phyloP scores from a whole-genome alignment of 2,888 invertebrate species.

The Camponotus fellah region DNA sequence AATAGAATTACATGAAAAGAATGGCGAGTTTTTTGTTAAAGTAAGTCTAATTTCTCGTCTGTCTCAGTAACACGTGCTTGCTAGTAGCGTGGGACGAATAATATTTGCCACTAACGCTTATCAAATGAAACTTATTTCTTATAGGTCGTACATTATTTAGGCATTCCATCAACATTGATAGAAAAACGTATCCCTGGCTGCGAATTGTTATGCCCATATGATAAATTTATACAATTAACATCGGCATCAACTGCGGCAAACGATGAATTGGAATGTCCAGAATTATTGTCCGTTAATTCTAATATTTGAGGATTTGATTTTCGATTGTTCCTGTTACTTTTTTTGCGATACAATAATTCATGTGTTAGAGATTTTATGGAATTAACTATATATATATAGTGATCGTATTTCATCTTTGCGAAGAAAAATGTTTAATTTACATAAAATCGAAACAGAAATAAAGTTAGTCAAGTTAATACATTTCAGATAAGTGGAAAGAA shows the following conservation, averaged over 20 bases:
- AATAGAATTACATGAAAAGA: constrained; percentile 85
- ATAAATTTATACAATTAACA: constrained; percentile 68
- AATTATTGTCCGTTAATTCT: neutral
- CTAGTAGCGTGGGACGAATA: neutral
- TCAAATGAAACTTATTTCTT: constrained; percentile 24
- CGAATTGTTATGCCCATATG: constrained; percentile 70
- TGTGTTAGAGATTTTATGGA: neutral
- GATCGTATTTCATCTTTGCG: neutral
- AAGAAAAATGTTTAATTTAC: neutral
- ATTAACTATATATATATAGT: neutral
- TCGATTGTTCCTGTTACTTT: neutral
- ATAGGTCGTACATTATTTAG: constrained; percentile 70
- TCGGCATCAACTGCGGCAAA: constrained; percentile 61
- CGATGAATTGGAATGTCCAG: neutral
- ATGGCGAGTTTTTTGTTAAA: constrained; percentile 85
- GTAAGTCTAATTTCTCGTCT: constrained; percentile 78
- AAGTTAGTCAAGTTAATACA: neutral
- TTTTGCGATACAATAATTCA: neutral
- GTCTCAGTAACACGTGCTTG: neutral
- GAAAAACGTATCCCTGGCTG: constrained; percentile 70
- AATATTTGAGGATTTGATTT: neutral
- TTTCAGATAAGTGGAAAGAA: neutral
- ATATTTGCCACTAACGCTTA: neutral
- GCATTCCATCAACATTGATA: constrained; percentile 50
- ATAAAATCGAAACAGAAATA: neutral